These are phyloP conservation scores for Campoplex nolae DNA, from an alignment of 2,888 invertebrate genomes.

Conservation along the genomic window DNA sequence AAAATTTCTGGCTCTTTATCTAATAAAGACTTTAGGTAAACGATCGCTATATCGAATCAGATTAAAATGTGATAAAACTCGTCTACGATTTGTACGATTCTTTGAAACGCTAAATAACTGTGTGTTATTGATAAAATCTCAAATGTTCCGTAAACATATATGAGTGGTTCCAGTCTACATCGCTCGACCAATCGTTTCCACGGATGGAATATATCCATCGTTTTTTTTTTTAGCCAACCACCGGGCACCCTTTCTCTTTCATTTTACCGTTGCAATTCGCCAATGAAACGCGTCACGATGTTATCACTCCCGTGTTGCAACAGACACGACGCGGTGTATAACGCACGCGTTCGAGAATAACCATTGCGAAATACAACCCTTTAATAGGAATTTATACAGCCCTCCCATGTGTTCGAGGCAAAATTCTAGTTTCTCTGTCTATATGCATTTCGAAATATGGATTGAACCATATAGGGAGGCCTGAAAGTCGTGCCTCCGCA, in stretches of 20 bases:
- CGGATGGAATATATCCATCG: conserved; percentile 20
- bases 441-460: conserved; percentile 19
- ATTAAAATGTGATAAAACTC: not conserved
- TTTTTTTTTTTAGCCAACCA: conserved; percentile 43
- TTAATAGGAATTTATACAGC: conserved; percentile 51
- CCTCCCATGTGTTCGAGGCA: conserved; percentile 12
- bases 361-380: conserved; percentile 38
- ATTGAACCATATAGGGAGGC: not conserved
- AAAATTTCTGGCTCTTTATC: not conserved
- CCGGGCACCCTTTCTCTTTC: conserved; percentile 7
- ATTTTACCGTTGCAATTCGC: conserved; percentile 54
- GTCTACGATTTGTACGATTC: not conserved
- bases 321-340: conserved; percentile 15
- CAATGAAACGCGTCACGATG: conserved; percentile 68
- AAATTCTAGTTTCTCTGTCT: conserved; percentile 17
- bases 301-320: conserved; percentile 56
- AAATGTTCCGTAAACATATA: not conserved
- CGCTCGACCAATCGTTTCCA: not conserved
- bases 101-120: not conserved
- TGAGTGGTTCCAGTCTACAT: conserved; percentile 21
- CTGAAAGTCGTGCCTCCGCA: not conserved
- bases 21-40: not conserved
- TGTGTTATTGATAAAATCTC: not conserved
- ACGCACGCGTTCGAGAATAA: conserved; percentile 23
- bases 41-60: not conserved